These are phyloP conservation scores for Drosophila sucinea DNA, from an alignment of 1,140 invertebrate species.

Conservation along the genomic window DNA sequence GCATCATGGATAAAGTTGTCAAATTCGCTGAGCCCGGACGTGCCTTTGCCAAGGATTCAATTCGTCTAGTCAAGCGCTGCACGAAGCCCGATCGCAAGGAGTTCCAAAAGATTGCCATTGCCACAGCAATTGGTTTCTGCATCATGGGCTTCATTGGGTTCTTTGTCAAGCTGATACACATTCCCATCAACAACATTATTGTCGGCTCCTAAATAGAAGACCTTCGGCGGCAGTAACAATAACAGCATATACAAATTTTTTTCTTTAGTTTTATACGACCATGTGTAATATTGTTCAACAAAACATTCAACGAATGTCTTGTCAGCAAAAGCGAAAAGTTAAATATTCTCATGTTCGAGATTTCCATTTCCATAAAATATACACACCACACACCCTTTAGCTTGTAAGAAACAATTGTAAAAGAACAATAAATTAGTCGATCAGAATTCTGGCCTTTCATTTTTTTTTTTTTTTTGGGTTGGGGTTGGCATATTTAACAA, in stretches of 20 bases:
- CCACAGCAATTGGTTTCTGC: constrained; percentile 99
- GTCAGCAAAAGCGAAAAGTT: constrained; percentile 49
- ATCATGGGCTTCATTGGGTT: constrained; percentile 99
- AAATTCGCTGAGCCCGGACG: constrained; percentile 97
- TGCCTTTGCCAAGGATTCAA: constrained; percentile 98
- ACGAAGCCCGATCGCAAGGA: constrained; percentile 99
- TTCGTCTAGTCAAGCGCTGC: constrained; percentile 98
- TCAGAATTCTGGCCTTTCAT: background rate
- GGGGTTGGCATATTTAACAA: background rate
- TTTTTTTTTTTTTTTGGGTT: constrained; percentile 3
- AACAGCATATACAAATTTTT: constrained; percentile 56
- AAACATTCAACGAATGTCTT: constrained; percentile 74
- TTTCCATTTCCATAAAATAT: constrained; percentile 62
- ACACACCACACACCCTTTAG: constrained; percentile 38
- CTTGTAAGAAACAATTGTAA: constrained; percentile 49
- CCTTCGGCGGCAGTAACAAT: background rate
- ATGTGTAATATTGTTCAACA: constrained; percentile 43
- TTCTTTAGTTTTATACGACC: constrained; percentile 54
- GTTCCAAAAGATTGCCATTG: constrained; percentile 99
- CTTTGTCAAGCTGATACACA: constrained; percentile 99
- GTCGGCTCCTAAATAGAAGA: constrained; percentile 87
- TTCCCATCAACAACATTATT: constrained; percentile 99
- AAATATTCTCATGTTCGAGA: constrained; percentile 40
- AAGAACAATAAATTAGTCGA: constrained; percentile 18
- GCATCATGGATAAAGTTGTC: constrained; percentile 97